Conservation (phyloP, 2,888 invertebrate species). For the Drosophila lutescens region DNA sequence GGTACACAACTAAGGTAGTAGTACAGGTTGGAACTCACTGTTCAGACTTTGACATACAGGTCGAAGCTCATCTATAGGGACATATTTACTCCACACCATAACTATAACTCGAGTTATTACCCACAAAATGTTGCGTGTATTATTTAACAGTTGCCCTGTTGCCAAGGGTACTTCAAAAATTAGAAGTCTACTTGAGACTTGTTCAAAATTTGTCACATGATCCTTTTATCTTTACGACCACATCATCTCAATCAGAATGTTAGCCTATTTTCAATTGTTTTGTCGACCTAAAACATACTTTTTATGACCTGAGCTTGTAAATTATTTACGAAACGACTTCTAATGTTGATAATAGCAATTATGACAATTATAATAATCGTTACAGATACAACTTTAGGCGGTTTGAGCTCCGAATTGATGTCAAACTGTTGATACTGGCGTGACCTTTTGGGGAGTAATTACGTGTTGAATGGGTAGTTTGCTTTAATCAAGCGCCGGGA, state of each 20-base stretch:
- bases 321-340: slow-evolving; percentile 11
- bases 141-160: neutral
- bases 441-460: slow-evolving; percentile 37
- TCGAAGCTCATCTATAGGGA: neutral
- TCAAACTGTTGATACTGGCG: slow-evolving; percentile 29
- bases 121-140: neutral
- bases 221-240: slow-evolving; percentile 11
- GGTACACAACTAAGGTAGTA: neutral
- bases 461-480: slow-evolving; percentile 23
- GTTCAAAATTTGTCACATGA: slow-evolving; percentile 10
- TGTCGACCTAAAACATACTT: neutral
- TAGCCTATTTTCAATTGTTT: neutral
- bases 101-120: neutral
- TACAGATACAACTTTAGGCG: slow-evolving; percentile 10
- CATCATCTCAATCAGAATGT: slow-evolving; percentile 13
- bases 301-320: neutral
- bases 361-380: slow-evolving; percentile 32
- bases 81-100: neutral
- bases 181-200: slow-evolving; percentile 2
- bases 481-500: slow-evolving; percentile 21
- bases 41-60: neutral
- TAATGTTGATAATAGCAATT: slow-evolving; percentile 18
- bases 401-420: slow-evolving; percentile 4
- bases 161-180: slow-evolving; percentile 3
- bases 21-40: neutral